phyloP scores from a whole-genome alignment of 2,888 invertebrate species.

The Lithodes maja region DNA sequence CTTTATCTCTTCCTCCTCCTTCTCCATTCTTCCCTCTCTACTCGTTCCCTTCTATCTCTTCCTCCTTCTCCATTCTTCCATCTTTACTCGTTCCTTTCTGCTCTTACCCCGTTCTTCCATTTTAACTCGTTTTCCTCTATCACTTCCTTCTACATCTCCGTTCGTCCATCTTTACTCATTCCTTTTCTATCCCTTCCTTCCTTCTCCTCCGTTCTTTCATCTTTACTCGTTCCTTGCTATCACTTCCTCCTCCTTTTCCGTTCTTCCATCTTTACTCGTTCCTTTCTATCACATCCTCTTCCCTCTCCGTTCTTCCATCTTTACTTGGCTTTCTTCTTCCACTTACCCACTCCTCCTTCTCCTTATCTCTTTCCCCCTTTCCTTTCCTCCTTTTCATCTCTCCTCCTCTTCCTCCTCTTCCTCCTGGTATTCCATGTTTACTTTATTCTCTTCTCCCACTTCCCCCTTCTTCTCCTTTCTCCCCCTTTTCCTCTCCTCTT shows the following conservation, averaged over 20 bases:
- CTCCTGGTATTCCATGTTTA: not conserved
- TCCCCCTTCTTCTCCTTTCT: too few relatives aligned
- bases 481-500: too few relatives aligned
- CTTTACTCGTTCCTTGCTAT: not conserved
- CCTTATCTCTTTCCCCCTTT: slow-evolving; percentile 6
- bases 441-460: not conserved
- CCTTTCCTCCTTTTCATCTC: not conserved
- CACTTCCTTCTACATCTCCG: not conserved
- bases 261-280: not conserved
- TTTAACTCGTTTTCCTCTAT: not conserved
- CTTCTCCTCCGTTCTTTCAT: not conserved
- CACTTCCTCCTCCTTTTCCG: not conserved
- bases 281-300: not conserved
- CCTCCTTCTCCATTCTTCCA: not conserved
- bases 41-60: not conserved
- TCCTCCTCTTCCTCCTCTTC: not conserved
- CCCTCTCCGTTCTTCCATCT: not conserved
- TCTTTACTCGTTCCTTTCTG: not conserved
- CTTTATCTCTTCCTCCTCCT: not conserved
- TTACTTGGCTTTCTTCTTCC: not conserved
- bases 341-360: not conserved
- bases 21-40: not conserved
- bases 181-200: not conserved
- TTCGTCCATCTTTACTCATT: not conserved
- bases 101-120: not conserved